These are phyloP conservation scores for Thera obeliscata DNA, from an alignment of 2,888 invertebrate genomes.

Conservation along the genomic window DNA sequence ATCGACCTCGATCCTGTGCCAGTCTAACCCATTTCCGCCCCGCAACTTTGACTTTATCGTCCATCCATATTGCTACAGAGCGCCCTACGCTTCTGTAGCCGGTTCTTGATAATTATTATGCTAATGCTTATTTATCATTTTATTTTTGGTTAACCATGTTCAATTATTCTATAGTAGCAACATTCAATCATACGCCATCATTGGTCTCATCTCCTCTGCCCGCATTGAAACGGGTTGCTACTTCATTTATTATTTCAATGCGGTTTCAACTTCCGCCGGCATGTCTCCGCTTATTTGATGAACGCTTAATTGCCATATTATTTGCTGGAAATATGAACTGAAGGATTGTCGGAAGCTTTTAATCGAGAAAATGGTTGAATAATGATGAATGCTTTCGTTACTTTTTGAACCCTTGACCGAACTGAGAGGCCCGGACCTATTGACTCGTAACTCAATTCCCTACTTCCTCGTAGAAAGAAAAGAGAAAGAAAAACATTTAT, in stretches of 20 bases:
- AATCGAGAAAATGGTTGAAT: constrained; percentile 3
- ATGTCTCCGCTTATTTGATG: constrained; percentile 28
- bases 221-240: constrained; percentile 11
- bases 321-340: constrained; percentile 24
- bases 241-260: constrained; percentile 17
- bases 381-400: neutral
- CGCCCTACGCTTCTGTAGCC: too few relatives aligned
- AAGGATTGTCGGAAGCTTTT: constrained; percentile 12
- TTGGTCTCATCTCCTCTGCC: constrained; percentile 10
- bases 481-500: too few relatives aligned
- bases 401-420: too few relatives aligned
- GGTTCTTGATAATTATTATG: too few relatives aligned
- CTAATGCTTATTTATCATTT: too few relatives aligned
- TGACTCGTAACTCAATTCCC: too few relatives aligned
- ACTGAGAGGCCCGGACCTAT: too few relatives aligned
- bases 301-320: constrained; percentile 26
- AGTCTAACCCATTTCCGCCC: too few relatives aligned
- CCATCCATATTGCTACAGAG: too few relatives aligned
- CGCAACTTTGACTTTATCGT: too few relatives aligned
- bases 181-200: constrained; percentile 10
- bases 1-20: too few relatives aligned
- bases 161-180: neutral
- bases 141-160: neutral
- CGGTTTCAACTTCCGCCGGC: constrained; percentile 31
- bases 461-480: too few relatives aligned